A percentile compares a stretch with the other conserved stretches of the same genome.
Evolutionary conservation across 2,888 invertebrate species (phyloP).

Genomic region (Sussaba pulchella): DNA sequence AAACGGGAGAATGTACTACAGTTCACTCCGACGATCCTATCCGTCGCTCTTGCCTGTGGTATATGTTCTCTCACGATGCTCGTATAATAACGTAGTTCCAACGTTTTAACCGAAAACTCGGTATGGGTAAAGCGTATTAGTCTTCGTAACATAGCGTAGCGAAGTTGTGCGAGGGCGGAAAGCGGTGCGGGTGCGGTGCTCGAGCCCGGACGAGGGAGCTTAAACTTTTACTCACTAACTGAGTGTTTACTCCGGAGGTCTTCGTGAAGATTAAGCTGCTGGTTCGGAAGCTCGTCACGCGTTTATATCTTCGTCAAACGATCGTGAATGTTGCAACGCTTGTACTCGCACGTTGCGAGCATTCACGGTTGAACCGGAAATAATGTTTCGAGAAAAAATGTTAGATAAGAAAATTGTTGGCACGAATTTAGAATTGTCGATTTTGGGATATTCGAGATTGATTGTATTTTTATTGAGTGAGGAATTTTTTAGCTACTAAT

Average conservation of each 20-base stretch:
- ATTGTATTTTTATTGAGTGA: neutral
- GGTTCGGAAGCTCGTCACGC: conserved; percentile 48
- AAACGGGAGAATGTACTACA: conserved; percentile 59
- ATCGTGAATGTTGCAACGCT: conserved; percentile 22
- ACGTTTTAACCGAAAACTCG: conserved; percentile 66
- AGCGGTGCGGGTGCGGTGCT: conserved; percentile 65
- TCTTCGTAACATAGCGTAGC: conserved; percentile 66
- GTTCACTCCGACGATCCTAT: conserved; percentile 37
- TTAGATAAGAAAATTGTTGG: too few species aligned
- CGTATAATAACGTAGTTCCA: neutral
- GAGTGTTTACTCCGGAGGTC: conserved; percentile 48
- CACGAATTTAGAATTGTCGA: too few species aligned
- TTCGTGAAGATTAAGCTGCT: conserved; percentile 60
- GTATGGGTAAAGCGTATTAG: conserved; percentile 71
- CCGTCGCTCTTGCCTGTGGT: conserved; percentile 49
- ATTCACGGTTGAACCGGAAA: neutral
- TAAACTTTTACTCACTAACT: conserved; percentile 67
- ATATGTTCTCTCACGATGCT: conserved; percentile 50
- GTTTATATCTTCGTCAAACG: conserved; percentile 53
- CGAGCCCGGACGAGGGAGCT: conserved; percentile 59
- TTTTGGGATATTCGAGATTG: too few species aligned
- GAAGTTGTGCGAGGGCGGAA: conserved; percentile 53
- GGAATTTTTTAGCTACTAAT: neutral
- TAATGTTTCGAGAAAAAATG: neutral
- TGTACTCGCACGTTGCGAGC: neutral